Conservation (phyloP, 2,113 vertebrate species). For the Thermophis baileyi region DNA sequence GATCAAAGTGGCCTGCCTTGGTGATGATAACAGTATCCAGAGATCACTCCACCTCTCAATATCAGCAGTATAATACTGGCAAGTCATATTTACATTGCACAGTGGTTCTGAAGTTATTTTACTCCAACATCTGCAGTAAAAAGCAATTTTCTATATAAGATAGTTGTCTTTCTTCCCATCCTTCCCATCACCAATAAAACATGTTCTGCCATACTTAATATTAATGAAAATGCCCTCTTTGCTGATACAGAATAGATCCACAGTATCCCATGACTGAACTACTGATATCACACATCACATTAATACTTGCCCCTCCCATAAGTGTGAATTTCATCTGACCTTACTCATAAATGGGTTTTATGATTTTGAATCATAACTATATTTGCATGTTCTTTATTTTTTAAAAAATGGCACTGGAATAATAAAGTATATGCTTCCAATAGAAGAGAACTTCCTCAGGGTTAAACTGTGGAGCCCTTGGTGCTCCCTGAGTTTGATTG, state of each 20-base stretch:
- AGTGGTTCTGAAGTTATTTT: constrained; percentile 38
- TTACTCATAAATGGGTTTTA: background rate
- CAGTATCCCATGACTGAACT: constrained; percentile 33
- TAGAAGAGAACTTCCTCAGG: background rate
- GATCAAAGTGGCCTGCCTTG: constrained; percentile 54
- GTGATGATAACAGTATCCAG: constrained; percentile 16
- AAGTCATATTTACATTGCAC: constrained; percentile 36
- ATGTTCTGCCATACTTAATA: constrained; percentile 52
- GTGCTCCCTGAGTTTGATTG: background rate
- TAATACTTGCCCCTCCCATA: constrained; percentile 3
- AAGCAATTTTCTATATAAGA: constrained; percentile 36
- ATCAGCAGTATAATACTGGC: constrained; percentile 46
- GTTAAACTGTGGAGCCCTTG: background rate
- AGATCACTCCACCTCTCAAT: constrained; percentile 23
- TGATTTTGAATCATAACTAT: constrained; percentile 19
- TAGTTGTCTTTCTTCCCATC: background rate
- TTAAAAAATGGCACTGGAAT: background rate
- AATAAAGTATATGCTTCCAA: background rate
- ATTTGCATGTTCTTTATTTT: constrained; percentile 13
- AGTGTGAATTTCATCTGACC: constrained; percentile 16
- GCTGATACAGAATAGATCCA: constrained; percentile 4
- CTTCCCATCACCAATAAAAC: constrained; percentile 14
- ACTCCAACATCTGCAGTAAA: constrained; percentile 34
- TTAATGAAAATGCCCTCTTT: constrained; percentile 2
- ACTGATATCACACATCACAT: background rate